Percentiles rank a stretch among this genome's conserved stretches.
Conservation (phyloP, 2,888 invertebrate genomes). For the Lepetodrilus schrolli region DNA sequence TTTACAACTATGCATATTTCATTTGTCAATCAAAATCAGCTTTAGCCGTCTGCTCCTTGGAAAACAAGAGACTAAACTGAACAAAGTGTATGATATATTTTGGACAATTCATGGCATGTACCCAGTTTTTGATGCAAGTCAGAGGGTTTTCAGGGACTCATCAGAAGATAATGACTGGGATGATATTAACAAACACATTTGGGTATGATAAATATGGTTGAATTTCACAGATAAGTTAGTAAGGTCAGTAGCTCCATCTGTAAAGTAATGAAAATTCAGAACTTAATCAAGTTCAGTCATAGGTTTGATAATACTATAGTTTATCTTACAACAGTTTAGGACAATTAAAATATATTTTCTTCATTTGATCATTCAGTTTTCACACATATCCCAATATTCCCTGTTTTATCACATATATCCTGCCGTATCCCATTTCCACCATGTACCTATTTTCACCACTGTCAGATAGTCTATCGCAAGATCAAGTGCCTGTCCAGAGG, state of each 20-base stretch:
- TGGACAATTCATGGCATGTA: constrained; percentile 39
- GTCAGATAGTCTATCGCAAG: no score
- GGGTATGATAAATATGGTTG: constrained; percentile 30
- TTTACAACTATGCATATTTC: constrained; percentile 10
- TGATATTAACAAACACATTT: constrained; percentile 36
- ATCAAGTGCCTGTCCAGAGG: no score
- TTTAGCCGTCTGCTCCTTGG: constrained; percentile 4
- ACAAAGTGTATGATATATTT: not conserved
- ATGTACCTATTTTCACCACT: no score
- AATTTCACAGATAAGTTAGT: not conserved
- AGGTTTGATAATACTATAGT: not conserved
- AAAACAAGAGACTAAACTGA: not conserved
- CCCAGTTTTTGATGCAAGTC: constrained; percentile 44
- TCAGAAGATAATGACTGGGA: constrained; percentile 37
- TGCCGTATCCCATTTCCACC: no score
- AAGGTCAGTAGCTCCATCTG: not conserved
- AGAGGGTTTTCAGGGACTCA: constrained; percentile 41
- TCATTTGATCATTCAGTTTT: not conserved
- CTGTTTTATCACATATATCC: no score
- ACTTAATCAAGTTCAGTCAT: not conserved
- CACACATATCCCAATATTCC: no score
- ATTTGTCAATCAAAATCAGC: constrained; percentile 15
- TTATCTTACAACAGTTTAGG: not conserved
- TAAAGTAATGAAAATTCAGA: not conserved
- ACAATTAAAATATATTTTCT: not conserved